Evolutionary conservation across 2,113 vertebrate genomes (phyloP), one percentile per base, ranked within the genome.

Genomic region (Neolamprologus toae): DNA sequence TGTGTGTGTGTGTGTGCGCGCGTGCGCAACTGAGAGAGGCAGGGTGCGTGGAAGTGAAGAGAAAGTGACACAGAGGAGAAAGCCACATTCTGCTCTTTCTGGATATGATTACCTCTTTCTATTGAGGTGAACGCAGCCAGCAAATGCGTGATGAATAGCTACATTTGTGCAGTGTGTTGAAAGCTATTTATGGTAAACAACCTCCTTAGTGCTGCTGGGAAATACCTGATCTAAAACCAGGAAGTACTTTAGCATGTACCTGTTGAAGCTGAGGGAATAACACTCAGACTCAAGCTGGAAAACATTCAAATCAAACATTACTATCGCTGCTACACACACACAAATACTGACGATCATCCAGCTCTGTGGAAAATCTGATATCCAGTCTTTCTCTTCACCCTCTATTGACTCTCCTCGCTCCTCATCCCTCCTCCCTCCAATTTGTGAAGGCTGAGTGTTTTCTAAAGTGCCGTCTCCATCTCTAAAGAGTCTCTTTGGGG

Each of bases 391-490:
- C 63, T 85, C 86, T 89, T 92, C 88, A 81, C 88, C 85, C 73
- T 93, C 84, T 84, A 87, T 90, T 54, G 53, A 90, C 88, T 84
- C 81, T 54, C 37, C 55, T 76, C 54, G 9, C 42, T 88, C 55
- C 80, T 63, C 12, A 5, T 82, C 54, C 73, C 21, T 87, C 87
- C 86, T 93, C 86, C 91, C 85, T 83, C 91, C 92, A 93, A 93
- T 92, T 91, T 94, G 93, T 92, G 86, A 91, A 89, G 90, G 37
- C 51, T 82, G 79, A 91, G 87, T 90, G 86, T 93, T 90, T 90
- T 92, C 92, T 92, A 88, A 90, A 95, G 95, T 90, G 93, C 86
- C 26, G 86, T 91, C 87, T 90, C 88, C 91, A 88, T 91, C 90
- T 88, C 83, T 78, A 81, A 92, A 88, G 90, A 88, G 73, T 92